Evolutionary conservation across 1,140 invertebrate species (phyloP).

Genomic region (Apis laboriosa): DNA sequence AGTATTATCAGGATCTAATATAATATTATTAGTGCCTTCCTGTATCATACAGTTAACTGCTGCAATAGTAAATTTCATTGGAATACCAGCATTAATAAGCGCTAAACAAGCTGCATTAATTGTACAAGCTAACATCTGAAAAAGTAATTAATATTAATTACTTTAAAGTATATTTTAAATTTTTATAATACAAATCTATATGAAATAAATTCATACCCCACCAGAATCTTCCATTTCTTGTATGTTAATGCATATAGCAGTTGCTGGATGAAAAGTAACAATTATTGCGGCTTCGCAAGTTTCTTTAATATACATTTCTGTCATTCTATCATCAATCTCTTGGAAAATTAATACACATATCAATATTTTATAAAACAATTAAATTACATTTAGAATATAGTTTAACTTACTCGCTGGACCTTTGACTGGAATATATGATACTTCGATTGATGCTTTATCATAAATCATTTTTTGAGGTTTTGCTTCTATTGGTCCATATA

Average conservation of each 20-base stretch:
- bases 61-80: slow-evolving; percentile 91
- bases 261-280: slow-evolving; percentile 87
- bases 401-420: slow-evolving; percentile 85
- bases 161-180: not conserved
- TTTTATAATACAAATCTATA: not conserved
- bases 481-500: slow-evolving; percentile 93
- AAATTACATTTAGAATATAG: not conserved
- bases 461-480: slow-evolving; percentile 89
- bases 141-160: slow-evolving; percentile 28
- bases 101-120: slow-evolving; percentile 92
- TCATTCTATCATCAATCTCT: slow-evolving; percentile 86
- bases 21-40: slow-evolving; percentile 82
- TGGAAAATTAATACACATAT: slow-evolving; percentile 63
- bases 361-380: not conserved
- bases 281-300: slow-evolving; percentile 88
- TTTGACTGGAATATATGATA: slow-evolving; percentile 88
- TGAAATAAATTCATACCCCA: slow-evolving; percentile 83
- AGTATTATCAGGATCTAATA: slow-evolving; percentile 84
- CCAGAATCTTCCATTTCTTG: slow-evolving; percentile 94
- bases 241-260: slow-evolving; percentile 88
- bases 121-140: slow-evolving; percentile 88
- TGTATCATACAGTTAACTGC: slow-evolving; percentile 88
- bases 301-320: slow-evolving; percentile 88
- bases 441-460: slow-evolving; percentile 90
- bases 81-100: slow-evolving; percentile 89